Evolutionary conservation across 2,797 vertebrate genomes (phyloP).

Genomic region (Loriculus beryllinus): DNA sequence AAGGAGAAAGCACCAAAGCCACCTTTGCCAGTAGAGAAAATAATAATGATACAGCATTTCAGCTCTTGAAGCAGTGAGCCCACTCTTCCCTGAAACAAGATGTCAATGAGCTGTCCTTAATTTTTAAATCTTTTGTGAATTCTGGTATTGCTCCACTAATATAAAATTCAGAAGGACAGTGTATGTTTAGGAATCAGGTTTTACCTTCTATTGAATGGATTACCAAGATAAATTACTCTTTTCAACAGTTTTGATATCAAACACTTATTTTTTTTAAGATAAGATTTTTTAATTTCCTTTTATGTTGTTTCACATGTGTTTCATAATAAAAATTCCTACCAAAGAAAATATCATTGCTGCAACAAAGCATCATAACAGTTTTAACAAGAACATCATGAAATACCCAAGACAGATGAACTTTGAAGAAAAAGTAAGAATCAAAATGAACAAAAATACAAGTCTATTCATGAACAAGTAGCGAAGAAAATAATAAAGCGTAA

Average conservation of each 20-base stretch:
- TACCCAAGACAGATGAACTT: neutral
- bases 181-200: neutral
- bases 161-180: neutral
- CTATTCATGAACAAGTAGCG: neutral
- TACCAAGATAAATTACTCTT: neutral
- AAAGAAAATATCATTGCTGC: neutral
- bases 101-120: neutral
- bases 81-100: neutral
- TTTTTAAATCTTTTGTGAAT: neutral
- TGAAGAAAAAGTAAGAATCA: neutral
- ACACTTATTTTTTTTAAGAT: neutral
- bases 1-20: neutral
- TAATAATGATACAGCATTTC: rapidly evolving
- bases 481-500: neutral
- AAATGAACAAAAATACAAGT: neutral
- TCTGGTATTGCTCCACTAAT: neutral
- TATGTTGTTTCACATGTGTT: neutral
- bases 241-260: neutral
- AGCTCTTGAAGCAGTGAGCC: neutral
- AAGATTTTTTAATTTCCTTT: neutral
- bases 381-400: neutral
- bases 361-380: neutral
- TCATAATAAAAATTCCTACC: neutral
- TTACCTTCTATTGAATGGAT: neutral
- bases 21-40: neutral